A percentile compares a stretch with the other conserved stretches of the same genome.
These are phyloP conservation scores for Eristalinus sepulchralis DNA, from an alignment of 2,888 invertebrate species.

Conservation along the genomic window DNA sequence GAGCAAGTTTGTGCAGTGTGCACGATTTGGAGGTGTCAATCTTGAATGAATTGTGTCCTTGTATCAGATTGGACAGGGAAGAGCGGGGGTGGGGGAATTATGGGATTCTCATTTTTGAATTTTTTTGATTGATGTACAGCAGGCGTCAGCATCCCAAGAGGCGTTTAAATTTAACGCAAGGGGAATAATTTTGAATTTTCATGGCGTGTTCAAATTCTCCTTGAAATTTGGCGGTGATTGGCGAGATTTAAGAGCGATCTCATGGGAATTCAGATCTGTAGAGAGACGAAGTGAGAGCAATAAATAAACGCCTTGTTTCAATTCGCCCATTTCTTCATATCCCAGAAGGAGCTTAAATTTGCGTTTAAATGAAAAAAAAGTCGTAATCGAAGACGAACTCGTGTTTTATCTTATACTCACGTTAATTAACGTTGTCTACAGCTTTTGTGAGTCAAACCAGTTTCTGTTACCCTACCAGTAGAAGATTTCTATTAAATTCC, in stretches of 20 bases:
- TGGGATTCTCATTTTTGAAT: neutral
- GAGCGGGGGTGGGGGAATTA: neutral
- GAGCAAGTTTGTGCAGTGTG: neutral
- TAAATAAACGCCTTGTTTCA: neutral
- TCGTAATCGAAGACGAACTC: too few species aligned
- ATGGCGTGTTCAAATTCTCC: neutral
- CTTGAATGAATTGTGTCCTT: neutral
- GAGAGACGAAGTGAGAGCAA: neutral
- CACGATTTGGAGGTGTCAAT: neutral
- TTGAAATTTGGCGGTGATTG: neutral
- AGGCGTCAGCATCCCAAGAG: neutral
- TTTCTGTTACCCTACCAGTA: too few species aligned
- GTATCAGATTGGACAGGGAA: neutral
- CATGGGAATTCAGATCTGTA: neutral
- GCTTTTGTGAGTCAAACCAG: too few species aligned
- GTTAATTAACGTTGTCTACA: too few species aligned
- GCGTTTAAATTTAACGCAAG: neutral
- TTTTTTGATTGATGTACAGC: neutral
- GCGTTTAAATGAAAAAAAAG: too few species aligned
- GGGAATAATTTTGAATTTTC: neutral
- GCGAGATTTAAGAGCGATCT: too few species aligned
- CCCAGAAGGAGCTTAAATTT: too few species aligned
- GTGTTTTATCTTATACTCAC: too few species aligned
- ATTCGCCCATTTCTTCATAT: neutral
- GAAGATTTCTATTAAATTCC: too few species aligned